phyloP scores from a whole-genome alignment of 2,113 vertebrate species.

The Equus quagga region DNA sequence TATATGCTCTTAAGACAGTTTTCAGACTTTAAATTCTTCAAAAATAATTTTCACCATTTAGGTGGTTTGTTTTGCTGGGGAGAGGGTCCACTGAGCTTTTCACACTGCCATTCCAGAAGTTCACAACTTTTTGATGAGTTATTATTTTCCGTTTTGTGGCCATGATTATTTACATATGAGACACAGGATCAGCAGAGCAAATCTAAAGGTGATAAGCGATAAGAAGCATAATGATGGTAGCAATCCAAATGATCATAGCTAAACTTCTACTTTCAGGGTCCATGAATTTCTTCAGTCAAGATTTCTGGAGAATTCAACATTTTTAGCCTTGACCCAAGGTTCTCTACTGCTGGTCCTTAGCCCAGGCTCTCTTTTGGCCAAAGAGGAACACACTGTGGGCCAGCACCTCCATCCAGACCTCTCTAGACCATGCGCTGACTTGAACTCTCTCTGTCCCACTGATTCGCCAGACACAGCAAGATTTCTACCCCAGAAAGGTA shows the following conservation, averaged over 20 bases:
- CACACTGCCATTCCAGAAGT: neutral
- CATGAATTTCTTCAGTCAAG: neutral
- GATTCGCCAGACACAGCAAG: neutral
- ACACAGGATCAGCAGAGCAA: neutral
- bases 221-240: neutral
- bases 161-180: neutral
- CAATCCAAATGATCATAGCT: neutral
- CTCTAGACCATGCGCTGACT: neutral
- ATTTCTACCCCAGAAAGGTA: neutral
- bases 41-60: neutral
- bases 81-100: neutral
- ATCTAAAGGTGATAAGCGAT: neutral
- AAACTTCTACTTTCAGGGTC: neutral
- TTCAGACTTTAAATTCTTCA: neutral
- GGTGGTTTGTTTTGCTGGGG: neutral
- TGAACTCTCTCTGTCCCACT: neutral
- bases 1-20: neutral
- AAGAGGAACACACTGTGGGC: neutral
- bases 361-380: neutral
- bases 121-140: neutral
- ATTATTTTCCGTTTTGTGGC: neutral
- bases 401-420: fast-evolving
- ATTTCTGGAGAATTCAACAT: neutral
- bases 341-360: neutral
- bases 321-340: neutral